Percentiles rank a stretch among this genome's conserved stretches.
These are phyloP conservation scores for Melieria omissa DNA, from an alignment of 2,888 invertebrate species.

Conservation along the genomic window DNA sequence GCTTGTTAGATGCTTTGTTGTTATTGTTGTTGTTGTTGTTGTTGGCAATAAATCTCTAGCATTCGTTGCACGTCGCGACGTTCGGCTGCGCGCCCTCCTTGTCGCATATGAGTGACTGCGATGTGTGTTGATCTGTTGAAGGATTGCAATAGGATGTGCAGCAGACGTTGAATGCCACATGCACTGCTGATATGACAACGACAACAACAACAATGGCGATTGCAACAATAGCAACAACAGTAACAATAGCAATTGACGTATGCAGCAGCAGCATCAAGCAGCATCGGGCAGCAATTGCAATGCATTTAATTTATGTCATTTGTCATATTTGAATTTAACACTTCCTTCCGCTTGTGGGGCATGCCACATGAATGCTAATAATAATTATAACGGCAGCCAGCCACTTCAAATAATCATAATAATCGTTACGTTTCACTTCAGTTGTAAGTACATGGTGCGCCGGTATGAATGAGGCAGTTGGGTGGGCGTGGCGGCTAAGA, in stretches of 20 bases:
- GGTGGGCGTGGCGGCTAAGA: background rate
- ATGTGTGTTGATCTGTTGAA: background rate
- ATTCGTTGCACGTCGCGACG: too few relatives aligned
- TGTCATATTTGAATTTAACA: constrained; percentile 49
- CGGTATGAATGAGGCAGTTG: background rate
- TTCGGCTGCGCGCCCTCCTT: too few relatives aligned
- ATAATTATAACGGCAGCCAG: background rate
- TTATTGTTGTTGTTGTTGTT: too few relatives aligned
- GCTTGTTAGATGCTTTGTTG: too few relatives aligned
- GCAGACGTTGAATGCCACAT: constrained; percentile 14
- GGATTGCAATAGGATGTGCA: constrained; percentile 8
- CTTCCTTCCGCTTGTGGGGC: constrained; percentile 44
- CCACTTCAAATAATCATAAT: too few relatives aligned
- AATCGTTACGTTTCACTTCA: too few relatives aligned
- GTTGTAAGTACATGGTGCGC: background rate
- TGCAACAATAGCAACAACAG: background rate
- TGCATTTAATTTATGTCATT: constrained; percentile 47
- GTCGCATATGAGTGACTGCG: too few relatives aligned
- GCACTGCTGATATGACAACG: background rate
- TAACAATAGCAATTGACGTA: background rate
- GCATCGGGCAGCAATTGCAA: background rate
- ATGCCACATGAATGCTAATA: constrained; percentile 28
- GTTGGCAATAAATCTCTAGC: background rate
- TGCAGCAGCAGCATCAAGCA: background rate
- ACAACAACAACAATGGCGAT: too few relatives aligned